phyloP scores from a whole-genome alignment of 2,888 invertebrate genomes.

The Drosophila anomalata region DNA sequence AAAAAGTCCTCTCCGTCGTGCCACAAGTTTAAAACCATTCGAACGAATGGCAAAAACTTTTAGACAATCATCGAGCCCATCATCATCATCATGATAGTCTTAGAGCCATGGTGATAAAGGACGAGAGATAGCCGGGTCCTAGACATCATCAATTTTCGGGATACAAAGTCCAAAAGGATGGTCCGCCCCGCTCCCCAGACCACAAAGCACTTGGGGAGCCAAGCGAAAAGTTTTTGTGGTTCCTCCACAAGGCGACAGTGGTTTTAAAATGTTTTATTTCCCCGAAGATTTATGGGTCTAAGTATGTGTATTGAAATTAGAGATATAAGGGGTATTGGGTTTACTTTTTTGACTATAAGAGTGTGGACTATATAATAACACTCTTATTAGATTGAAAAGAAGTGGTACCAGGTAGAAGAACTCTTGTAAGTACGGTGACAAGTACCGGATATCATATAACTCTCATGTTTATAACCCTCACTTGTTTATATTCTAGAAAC shows the following conservation, averaged over 20 bases:
- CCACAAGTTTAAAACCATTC: slow-evolving; percentile 46
- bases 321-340: too few species aligned
- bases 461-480: too few species aligned
- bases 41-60: slow-evolving; percentile 50
- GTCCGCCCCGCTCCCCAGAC: slow-evolving; percentile 15
- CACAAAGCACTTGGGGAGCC: slow-evolving; percentile 67
- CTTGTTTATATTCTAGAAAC: too few species aligned
- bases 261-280: neutral
- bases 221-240: slow-evolving; percentile 55
- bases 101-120: slow-evolving; percentile 14
- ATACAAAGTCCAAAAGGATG: slow-evolving; percentile 8
- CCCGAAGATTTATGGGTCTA: neutral
- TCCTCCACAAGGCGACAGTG: slow-evolving; percentile 21
- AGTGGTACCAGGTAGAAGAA: too few species aligned
- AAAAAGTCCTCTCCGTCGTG: slow-evolving; percentile 1
- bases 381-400: too few species aligned
- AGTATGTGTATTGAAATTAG: too few species aligned
- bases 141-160: slow-evolving; percentile 66
- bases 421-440: neutral
- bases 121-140: slow-evolving; percentile 25
- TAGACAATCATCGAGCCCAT: slow-evolving; percentile 46
- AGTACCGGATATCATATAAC: neutral
- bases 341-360: too few species aligned
- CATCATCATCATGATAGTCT: slow-evolving; percentile 20
- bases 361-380: too few species aligned